Percentiles rank a stretch among this genome's conserved stretches.
Evolutionary conservation across 2,797 vertebrate genomes (phyloP).

Genomic region (Pelochelys cantorii): DNA sequence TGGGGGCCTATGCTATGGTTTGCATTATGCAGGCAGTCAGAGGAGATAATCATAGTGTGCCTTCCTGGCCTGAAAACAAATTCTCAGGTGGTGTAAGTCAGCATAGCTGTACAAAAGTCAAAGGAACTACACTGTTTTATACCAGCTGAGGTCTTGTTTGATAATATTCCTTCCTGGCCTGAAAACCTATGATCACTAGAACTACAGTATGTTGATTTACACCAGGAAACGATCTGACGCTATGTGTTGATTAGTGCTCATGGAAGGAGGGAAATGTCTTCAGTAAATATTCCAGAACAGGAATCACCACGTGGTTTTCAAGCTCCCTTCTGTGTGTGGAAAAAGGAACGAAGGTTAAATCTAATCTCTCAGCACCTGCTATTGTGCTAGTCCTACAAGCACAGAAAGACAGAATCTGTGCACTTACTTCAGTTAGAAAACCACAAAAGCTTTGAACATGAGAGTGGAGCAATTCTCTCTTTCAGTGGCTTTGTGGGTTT

Average conservation of each 20-base stretch:
- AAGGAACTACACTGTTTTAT: not conserved
- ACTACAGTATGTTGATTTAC: not conserved
- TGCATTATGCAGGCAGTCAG: not conserved
- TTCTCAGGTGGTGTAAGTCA: not conserved
- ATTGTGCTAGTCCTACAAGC: not conserved
- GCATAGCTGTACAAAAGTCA: too few relatives aligned
- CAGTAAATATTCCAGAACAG: not conserved
- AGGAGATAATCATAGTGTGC: not conserved
- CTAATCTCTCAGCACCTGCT: not conserved
- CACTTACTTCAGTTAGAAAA: not conserved
- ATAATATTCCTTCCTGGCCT: not conserved
- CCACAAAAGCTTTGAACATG: not conserved
- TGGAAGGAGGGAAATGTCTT: not conserved
- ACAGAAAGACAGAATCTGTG: not conserved
- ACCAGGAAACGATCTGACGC: not conserved
- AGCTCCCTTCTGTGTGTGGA: not conserved
- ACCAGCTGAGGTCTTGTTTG: not conserved
- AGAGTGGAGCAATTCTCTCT: not conserved
- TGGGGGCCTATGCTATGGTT: not conserved
- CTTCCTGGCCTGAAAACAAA: not conserved
- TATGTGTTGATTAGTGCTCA: fast-evolving
- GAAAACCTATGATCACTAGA: not conserved
- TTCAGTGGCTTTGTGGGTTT: not conserved
- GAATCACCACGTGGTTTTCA: not conserved
- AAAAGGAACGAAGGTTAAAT: not conserved